Percentiles rank a stretch among this genome's conserved stretches.
Conservation (phyloP, 92 coral and sea anemone genomes). For the Virgularia gustaviana region DNA sequence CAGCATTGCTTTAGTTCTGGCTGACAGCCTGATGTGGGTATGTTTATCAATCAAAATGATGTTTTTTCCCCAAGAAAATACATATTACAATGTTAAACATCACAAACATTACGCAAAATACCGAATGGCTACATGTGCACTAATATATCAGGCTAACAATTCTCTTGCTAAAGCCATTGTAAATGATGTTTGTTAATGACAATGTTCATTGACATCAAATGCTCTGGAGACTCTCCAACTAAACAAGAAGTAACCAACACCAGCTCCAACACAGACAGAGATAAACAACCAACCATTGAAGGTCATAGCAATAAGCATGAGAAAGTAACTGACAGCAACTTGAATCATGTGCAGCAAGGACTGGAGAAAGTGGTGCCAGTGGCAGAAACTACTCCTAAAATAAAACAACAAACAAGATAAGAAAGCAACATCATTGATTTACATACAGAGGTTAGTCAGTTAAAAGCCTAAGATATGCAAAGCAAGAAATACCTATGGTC, state of each 20-base stretch:
- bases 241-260: slow-evolving; percentile 83
- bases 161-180: not conserved
- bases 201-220: slow-evolving; percentile 92
- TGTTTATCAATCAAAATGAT: too few species aligned
- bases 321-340: slow-evolving; percentile 83
- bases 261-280: slow-evolving; percentile 84
- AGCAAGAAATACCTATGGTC: too few species aligned
- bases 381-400: slow-evolving; percentile 64
- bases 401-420: too few species aligned
- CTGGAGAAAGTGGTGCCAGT: slow-evolving; percentile 83
- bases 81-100: not conserved
- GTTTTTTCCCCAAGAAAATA: not conserved
- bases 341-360: slow-evolving; percentile 76
- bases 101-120: not conserved
- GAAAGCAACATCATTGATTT: too few species aligned
- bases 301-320: slow-evolving; percentile 97
- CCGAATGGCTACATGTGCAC: not conserved
- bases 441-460: too few species aligned
- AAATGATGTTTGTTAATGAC: slow-evolving; percentile 59
- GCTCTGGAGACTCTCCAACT: slow-evolving; percentile 85
- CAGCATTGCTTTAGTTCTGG: too few species aligned
- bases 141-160: not conserved
- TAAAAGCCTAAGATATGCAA: too few species aligned
- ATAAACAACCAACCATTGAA: slow-evolving; percentile 89
- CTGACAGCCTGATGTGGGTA: too few species aligned